Base-by-base conservation (phyloP, 2,888 invertebrate species). In the Meloe dianella region DNA sequence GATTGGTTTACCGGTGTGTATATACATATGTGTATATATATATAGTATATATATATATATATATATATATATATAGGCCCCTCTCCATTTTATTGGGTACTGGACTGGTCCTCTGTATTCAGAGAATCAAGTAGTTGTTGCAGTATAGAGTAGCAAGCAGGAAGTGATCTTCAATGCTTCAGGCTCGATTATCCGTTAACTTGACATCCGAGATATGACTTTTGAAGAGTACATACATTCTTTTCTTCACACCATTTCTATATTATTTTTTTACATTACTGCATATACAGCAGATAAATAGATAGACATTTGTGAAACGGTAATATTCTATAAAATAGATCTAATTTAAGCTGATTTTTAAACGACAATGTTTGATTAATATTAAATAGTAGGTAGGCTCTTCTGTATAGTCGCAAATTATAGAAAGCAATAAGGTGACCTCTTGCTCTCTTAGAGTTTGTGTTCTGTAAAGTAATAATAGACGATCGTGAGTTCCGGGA, bases 341-440 rank as follows among this genome's bases (percentile, higher is more conserved):
- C 30, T 30, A 57, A 24, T 57, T 56, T 27, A 22, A 12, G 12
- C 4, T 35, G 12, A 32, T 32, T 41, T 61, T 58, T 27, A 61
- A 61, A 61, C 27, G 56, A 51, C 47, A 57, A 47, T 47, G 47
- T 47, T 47, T 47, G 47, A 20, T 10, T 8, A 47, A 47, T 47
- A 47, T 47, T 41, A 17, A 41, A 41, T 41, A 41, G 38, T 41
- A n/a, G 38, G 6, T 41, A n/a, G 38, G 6, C 17, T 47, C 47
- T 47, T 2, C 47, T 20, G 20, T 47, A 47, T 20, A n/a, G 35
- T 22, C 58, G 73, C 74, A 73, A 74, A 74, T 75, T 75, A 73
- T 76, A 76, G 76, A 76, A 75, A 76, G 76, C 76, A 74, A 74
- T 75, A 71, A 69, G 68, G 71, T 75, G 74, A 76, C 76, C 75